Conservation (phyloP, 2,888 invertebrate genomes). For the Nomada ferruginata region DNA sequence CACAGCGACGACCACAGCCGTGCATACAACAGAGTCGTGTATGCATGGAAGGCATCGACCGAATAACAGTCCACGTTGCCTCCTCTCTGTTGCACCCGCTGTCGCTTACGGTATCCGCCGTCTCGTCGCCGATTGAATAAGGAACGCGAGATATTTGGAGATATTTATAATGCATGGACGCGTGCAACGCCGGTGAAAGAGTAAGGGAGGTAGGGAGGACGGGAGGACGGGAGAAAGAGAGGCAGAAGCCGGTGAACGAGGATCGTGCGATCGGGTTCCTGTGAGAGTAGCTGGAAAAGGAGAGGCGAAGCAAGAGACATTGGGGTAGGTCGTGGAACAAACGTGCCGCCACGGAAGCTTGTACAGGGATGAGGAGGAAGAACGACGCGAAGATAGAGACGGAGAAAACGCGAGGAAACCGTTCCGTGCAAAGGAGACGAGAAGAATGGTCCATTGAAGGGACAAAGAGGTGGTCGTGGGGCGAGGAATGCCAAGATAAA, state of each 20-base stretch:
- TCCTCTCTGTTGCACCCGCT: constrained; percentile 7
- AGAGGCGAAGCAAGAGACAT: constrained; percentile 59
- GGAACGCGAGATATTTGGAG: constrained; percentile 74
- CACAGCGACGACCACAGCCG: constrained; percentile 14
- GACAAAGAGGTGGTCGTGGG: neutral
- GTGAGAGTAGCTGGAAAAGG: constrained; percentile 24
- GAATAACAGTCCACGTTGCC: constrained; percentile 49
- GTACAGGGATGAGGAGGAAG: constrained; percentile 25
- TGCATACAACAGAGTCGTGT: constrained; percentile 18
- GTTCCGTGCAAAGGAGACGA: constrained; percentile 9
- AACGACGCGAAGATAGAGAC: constrained; percentile 41
- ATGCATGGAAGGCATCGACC: constrained; percentile 57
- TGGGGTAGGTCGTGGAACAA: constrained; percentile 71
- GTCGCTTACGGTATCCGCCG: neutral
- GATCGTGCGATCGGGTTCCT: constrained; percentile 24
- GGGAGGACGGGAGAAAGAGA: constrained; percentile 29
- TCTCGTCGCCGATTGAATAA: constrained; percentile 59
- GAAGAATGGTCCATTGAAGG: neutral
- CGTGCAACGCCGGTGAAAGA: constrained; percentile 50
- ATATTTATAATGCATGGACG: constrained; percentile 76
- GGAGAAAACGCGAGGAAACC: constrained; percentile 52
- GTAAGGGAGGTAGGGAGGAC: constrained; percentile 22
- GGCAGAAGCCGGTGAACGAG: constrained; percentile 29
- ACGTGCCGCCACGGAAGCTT: constrained; percentile 62
- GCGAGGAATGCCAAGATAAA: constrained; percentile 18